Evolutionary conservation across 2,113 vertebrate species (phyloP), one percentile per base, ranked within the genome.

Genomic region (Lathamus discolor): DNA sequence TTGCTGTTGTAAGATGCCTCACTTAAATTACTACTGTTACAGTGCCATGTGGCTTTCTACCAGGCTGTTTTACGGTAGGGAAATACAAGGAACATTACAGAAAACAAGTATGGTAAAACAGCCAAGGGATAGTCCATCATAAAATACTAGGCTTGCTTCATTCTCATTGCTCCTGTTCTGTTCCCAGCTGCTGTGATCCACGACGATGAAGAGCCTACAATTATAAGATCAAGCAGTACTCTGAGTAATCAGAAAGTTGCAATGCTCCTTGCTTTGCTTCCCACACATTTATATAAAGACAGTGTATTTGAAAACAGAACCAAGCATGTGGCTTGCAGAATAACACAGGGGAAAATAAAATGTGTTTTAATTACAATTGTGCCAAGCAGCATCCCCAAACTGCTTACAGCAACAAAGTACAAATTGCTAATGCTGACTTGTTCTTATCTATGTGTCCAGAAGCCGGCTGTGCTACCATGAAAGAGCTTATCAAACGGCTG

Each of bases 21-120:
- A 0, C 20, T 63, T 10, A 1, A 74, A 46, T 57, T 13, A 1
- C 17, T 57, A 0, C 17, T 49, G 17, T 27, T 57, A 31, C 7
- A 7, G 31, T 9, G 11, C 29, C 7, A 0, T 19, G 6, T 44
- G 11, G 23, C 25, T 74, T 81, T 83, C 51, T 14, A 43, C 6
- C 5, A 6, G 11, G 5, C 7, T 11, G 6, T 37, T 79, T 76
- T 25, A n/a, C 31, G 16, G 10, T 1, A 35, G 19, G 31, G 23
- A 72, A 92, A 75, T 54, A 49, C 5, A 39, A 33, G 29, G 11
- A 74, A 48, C 64, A 12, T 7, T 55, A 9, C 43, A 73, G 86
- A 49, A 68, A 54, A 59, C 54, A 48, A 29, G 9, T 11, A 14
- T 1, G 7, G 59, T 15, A 43, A 28, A 67, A 62, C 9, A 8